Evolutionary conservation across 2,888 invertebrate genomes (phyloP), one percentile per base, ranked within the genome.

Genomic region (Auanema freiburgensis): DNA sequence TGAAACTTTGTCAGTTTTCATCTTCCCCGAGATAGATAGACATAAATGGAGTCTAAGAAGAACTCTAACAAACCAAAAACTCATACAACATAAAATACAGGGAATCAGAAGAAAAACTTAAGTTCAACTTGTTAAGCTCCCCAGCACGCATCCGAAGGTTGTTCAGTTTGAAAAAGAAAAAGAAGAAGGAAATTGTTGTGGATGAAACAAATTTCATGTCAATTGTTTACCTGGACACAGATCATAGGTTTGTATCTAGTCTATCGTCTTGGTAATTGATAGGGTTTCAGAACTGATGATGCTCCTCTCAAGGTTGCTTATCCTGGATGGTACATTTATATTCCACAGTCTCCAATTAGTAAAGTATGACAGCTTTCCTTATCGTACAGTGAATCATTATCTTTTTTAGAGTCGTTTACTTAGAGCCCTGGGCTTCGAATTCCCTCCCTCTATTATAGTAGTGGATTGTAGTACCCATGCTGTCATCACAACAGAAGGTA

Each of bases 121-220:
- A 5, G 33, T 33, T 33, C 8, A 46, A 46, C 33, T 21, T 21
- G 60, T 69, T 63, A 59, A 77, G 77, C 49, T 77, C 77, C 12
- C 77, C 76, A 21, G 70, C 76, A 4, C 73, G 75, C 49, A 56
- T 77, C 18, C 71, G 75, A 44, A 69, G 73, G 0, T 63, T 77
- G 40, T 77, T 77, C 55, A 69, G 76, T 12, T 50, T 77, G 43
- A 70, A 70, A 50, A 66, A 67, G 59, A 76, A 76, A 54, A 66
- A 66, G 54, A 63, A 63, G 55, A 59, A 55, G 56, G 23, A 33
- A 33, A 33, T 24, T 40, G 51, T 51, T 4, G 25, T 44, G 40
- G 55, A 44, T 5, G 59, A 56, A 24, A 16, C 52, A 4, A n/a
- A 23, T 21, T 49, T 42, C 8, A 50, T 68, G 10, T 60, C 71